A percentile compares a stretch with the other conserved stretches of the same genome.
phyloP scores from a whole-genome alignment of 2,797 vertebrate species.

The Delichon dasypus region DNA sequence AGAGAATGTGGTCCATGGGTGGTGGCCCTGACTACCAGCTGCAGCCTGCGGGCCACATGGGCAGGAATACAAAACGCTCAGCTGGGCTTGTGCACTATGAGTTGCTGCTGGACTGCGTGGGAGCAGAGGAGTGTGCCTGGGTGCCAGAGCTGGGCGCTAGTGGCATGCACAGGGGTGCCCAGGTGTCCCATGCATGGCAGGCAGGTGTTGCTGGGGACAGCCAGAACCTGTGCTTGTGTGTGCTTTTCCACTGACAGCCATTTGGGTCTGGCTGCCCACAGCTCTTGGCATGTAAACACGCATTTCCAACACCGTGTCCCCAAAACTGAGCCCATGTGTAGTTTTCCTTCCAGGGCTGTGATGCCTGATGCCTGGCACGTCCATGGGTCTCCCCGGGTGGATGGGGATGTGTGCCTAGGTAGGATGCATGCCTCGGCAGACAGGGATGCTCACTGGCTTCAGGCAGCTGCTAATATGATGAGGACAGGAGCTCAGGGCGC shows the following conservation, averaged over 20 bases:
- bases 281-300: fast-evolving
- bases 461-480: background rate
- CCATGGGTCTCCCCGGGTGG: background rate
- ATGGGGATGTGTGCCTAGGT: fast-evolving
- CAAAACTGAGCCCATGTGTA: fast-evolving
- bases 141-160: background rate
- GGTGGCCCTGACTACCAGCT: background rate
- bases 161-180: background rate
- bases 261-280: background rate
- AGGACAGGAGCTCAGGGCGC: background rate
- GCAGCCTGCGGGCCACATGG: background rate
- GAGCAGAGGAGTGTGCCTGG: background rate
- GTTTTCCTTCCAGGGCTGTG: fast-evolving
- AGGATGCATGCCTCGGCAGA: fast-evolving
- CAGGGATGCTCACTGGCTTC: background rate
- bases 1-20: background rate
- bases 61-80: fast-evolving
- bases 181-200: fast-evolving
- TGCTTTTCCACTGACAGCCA: background rate
- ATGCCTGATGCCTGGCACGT: fast-evolving
- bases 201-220: background rate
- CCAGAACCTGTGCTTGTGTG: background rate
- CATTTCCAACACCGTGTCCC: background rate
- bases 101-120: background rate
- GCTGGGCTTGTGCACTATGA: background rate